Evolutionary conservation across 1,140 invertebrate genomes (phyloP).

Genomic region (Musca vetustissima): DNA sequence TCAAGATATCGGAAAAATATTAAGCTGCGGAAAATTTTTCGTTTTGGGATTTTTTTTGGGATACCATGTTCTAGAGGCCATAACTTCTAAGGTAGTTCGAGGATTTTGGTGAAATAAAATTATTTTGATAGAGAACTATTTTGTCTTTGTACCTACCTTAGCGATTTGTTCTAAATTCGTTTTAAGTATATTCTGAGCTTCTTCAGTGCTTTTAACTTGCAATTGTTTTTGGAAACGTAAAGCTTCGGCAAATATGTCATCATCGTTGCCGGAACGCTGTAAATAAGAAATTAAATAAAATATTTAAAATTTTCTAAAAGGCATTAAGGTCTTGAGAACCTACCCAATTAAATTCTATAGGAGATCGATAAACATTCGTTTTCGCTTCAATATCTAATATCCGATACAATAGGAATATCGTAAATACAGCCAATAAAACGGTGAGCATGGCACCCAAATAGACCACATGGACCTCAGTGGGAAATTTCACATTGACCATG

Average conservation of each 20-base stretch:
- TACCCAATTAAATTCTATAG: constrained; percentile 44
- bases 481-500: constrained; percentile 32
- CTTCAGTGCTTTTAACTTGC: constrained; percentile 44
- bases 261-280: constrained; percentile 38
- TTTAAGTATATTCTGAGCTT: constrained; percentile 45
- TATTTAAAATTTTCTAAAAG: too few relatives aligned
- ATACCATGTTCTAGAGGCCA: too few relatives aligned
- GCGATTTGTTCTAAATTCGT: constrained; percentile 50
- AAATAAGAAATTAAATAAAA: constrained; percentile 15
- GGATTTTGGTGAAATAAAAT: too few relatives aligned
- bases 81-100: too few relatives aligned
- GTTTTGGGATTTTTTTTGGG: too few relatives aligned
- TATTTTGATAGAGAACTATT: too few relatives aligned
- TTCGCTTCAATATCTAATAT: constrained; percentile 47
- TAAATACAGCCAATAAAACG: constrained; percentile 42
- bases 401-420: constrained; percentile 46
- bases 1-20: too few relatives aligned
- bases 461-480: constrained; percentile 39
- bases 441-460: constrained; percentile 44
- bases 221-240: constrained; percentile 45
- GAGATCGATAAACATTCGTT: constrained; percentile 36
- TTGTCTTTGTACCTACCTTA: constrained; percentile 33
- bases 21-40: too few relatives aligned
- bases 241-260: constrained; percentile 45
- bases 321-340: too few relatives aligned